Conservation (phyloP, 1,140 invertebrate species). For the Nylanderia fulva region DNA sequence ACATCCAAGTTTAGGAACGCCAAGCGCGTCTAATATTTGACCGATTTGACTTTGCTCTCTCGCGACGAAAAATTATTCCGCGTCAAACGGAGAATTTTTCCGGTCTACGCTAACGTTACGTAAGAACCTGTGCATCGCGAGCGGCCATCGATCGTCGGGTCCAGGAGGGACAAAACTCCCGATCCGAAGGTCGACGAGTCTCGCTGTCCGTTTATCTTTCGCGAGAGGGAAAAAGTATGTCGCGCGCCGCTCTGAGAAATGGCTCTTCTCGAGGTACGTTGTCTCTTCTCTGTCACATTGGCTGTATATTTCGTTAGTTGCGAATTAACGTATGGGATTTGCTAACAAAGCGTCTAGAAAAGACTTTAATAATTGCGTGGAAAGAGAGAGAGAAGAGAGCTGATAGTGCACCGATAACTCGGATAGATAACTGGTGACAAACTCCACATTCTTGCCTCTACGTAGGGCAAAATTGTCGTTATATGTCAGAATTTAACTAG, state of each 20-base stretch:
- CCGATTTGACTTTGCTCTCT: neutral
- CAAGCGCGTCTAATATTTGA: neutral
- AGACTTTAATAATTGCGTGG: conserved; percentile 16
- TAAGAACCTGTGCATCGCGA: conserved; percentile 38
- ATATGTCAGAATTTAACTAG: neutral
- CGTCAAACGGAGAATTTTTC: neutral
- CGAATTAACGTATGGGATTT: conserved; percentile 1
- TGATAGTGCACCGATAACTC: conserved; percentile 15
- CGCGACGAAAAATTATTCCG: conserved; percentile 5
- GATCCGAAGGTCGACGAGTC: conserved; percentile 36
- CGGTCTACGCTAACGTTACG: conserved; percentile 18
- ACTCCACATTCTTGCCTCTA: neutral
- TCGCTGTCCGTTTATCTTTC: conserved; percentile 52
- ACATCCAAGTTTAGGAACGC: neutral
- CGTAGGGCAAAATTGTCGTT: neutral
- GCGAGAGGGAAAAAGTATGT: conserved; percentile 53
- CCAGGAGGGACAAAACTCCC: conserved; percentile 19
- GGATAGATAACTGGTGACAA: conserved; percentile 19
- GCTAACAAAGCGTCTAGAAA: neutral
- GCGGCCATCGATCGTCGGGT: conserved; percentile 44
- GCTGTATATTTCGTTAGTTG: conserved; percentile 39
- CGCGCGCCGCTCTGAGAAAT: conserved; percentile 45
- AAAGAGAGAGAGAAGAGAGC: neutral
- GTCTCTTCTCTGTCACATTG: conserved; percentile 31
- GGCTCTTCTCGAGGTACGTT: conserved; percentile 30